Base-by-base conservation (phyloP, 2,888 invertebrate genomes). In the Eulithis prunata region DNA sequence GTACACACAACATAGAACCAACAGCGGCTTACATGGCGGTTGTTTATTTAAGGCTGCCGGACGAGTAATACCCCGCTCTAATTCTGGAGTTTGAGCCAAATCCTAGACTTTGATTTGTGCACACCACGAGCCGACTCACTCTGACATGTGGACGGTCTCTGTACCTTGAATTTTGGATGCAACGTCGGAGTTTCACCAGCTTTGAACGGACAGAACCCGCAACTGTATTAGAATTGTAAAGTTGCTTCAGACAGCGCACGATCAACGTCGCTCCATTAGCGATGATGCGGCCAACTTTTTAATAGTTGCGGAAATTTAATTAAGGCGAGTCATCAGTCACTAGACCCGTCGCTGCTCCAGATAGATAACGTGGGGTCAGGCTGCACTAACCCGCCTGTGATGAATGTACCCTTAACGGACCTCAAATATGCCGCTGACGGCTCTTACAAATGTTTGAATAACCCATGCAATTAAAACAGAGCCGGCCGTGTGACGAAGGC, bases 321-420 rank as follows among this genome's bases (percentile, higher is more conserved):
- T 93, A 92, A 91, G 82, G 84, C 80, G 60, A 85, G 90, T 91
- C 91, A 93, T 93, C 92, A 91, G 92, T 93, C 92, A 93, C 89
- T 81, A 85, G 84, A 78, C 78, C 82, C 81, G 92, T 90, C 91
- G 86, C 89, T 92, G 92, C 77, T 82, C 75, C 74, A 81, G 81
- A 81, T 84, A 90, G 92, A 92, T 93, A 93, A 92, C 86, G 87
- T 82, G 75, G 91, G 92, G 92, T 92, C 92, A 90, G 83, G 80
- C 77, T 90, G 91, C 90, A 90, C 83, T 84, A 85, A 86, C 88
- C 84, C 83, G 78, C 74, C 79, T 73, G 69, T 90, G 92, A 92
- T 91, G 89, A 91, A 91, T 91, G 90, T 90, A 85, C 88, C 83
- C 85, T 81, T 80, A 85, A 80, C 87, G 86, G 85, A 91, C 92